Percentiles rank a stretch among this genome's conserved stretches.
phyloP scores from a whole-genome alignment of 2,797 vertebrate species.

The Cephalopachus bancanus region DNA sequence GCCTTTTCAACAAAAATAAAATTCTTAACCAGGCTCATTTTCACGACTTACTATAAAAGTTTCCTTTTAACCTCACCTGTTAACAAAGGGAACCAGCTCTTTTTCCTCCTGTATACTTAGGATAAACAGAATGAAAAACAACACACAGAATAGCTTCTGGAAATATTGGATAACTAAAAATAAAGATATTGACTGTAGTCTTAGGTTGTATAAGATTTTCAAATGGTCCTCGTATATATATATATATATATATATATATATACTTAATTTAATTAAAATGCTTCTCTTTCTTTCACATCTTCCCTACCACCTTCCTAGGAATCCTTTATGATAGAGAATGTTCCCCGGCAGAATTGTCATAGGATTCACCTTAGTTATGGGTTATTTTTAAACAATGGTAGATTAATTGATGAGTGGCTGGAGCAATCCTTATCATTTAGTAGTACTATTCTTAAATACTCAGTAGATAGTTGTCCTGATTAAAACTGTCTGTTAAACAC shows the following conservation, averaged over 20 bases:
- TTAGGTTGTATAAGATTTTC: conserved; percentile 37
- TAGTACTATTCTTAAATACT: background rate
- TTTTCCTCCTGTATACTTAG: background rate
- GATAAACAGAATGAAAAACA: conserved; percentile 26
- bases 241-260: no score
- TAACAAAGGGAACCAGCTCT: background rate
- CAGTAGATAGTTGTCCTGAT: conserved; percentile 36
- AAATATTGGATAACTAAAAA: conserved; percentile 36
- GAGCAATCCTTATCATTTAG: background rate
- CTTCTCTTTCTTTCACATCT: fast-evolving
- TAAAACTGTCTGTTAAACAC: conserved; percentile 27
- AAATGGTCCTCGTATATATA: background rate
- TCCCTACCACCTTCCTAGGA: no score
- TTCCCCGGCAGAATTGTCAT: background rate
- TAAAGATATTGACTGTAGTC: background rate
- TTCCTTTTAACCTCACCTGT: conserved; percentile 52
- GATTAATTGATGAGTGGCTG: background rate
- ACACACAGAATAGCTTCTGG: background rate
- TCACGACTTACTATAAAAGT: conserved; percentile 57
- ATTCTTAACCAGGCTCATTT: conserved; percentile 57
- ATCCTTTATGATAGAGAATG: background rate
- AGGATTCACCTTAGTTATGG: background rate
- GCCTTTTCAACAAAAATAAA: conserved; percentile 67
- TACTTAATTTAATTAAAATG: conserved; percentile 3
- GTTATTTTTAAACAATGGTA: background rate